Evolutionary conservation across 2,797 vertebrate species (phyloP).

Genomic region (Valencia hispanica): DNA sequence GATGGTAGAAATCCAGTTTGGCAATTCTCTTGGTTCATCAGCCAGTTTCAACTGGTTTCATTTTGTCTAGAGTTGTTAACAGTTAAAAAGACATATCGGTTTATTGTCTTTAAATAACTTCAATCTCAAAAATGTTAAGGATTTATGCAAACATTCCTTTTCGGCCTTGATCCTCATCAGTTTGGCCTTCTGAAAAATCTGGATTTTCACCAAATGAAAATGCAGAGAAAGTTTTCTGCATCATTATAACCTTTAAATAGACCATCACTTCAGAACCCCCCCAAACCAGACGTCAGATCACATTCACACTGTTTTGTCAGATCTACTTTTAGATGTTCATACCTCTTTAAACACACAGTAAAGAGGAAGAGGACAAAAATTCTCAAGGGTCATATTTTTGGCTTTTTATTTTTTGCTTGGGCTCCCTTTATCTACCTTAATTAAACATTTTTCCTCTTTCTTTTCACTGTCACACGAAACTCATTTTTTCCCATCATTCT

Average conservation of each 20-base stretch:
- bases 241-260: not conserved
- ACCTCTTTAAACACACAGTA: not conserved
- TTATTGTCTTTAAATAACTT: too few relatives aligned
- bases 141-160: not conserved
- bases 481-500: slow-evolving; percentile 9
- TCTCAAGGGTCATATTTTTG: not conserved
- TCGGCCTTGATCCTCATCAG: not conserved
- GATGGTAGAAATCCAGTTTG: too few relatives aligned
- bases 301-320: not conserved
- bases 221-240: not conserved
- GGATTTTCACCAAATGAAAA: not conserved
- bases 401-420: not conserved
- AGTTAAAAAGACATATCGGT: too few relatives aligned
- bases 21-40: too few relatives aligned
- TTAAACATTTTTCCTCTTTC: not conserved
- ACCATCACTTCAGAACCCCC: not conserved
- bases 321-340: not conserved
- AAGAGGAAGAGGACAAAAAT: not conserved
- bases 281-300: not conserved
- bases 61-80: too few relatives aligned
- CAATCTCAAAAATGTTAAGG: too few relatives aligned
- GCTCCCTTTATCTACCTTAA: not conserved
- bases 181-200: not conserved
- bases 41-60: too few relatives aligned
- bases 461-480: not conserved